phyloP scores from a whole-genome alignment of 2,888 invertebrate species.

The Aporophyla lueneburgensis region DNA sequence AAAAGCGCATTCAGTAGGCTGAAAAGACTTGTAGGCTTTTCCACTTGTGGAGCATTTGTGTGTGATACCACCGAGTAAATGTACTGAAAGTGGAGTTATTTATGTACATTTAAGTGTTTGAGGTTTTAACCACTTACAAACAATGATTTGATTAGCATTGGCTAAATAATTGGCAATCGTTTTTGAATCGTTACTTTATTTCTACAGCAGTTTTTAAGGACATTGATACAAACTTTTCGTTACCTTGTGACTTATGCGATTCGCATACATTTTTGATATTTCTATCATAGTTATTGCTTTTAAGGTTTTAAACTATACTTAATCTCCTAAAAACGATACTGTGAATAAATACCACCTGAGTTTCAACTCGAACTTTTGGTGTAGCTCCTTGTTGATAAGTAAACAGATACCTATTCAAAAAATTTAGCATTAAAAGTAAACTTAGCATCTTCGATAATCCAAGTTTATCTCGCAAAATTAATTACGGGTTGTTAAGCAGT shows the following conservation, averaged over 20 bases:
- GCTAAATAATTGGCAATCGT: background rate
- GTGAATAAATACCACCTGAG: background rate
- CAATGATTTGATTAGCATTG: background rate
- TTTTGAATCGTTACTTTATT: background rate
- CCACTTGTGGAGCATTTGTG: slow-evolving; percentile 13
- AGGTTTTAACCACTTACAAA: background rate
- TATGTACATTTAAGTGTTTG: background rate
- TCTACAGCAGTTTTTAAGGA: background rate
- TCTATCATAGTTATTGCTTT: background rate
- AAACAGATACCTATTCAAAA: slow-evolving; percentile 7
- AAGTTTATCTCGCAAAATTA: slow-evolving; percentile 40
- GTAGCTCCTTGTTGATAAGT: background rate
- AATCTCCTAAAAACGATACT: background rate
- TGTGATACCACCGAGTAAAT: background rate
- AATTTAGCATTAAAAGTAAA: slow-evolving; percentile 18
- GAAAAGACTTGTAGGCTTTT: slow-evolving; percentile 18
- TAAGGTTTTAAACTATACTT: background rate
- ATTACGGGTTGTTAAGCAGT: slow-evolving; percentile 38
- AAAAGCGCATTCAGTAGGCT: slow-evolving; percentile 36
- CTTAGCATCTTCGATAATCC: slow-evolving; percentile 16
- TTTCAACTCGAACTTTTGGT: background rate
- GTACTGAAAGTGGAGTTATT: background rate
- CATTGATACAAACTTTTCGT: background rate
- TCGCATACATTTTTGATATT: background rate
- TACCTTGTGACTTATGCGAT: too few species aligned